Percentiles rank a stretch among this genome's conserved stretches.
These are phyloP conservation scores for Lutjanus argentimaculatus DNA, from an alignment of 2,797 vertebrate genomes.

Conservation along the genomic window DNA sequence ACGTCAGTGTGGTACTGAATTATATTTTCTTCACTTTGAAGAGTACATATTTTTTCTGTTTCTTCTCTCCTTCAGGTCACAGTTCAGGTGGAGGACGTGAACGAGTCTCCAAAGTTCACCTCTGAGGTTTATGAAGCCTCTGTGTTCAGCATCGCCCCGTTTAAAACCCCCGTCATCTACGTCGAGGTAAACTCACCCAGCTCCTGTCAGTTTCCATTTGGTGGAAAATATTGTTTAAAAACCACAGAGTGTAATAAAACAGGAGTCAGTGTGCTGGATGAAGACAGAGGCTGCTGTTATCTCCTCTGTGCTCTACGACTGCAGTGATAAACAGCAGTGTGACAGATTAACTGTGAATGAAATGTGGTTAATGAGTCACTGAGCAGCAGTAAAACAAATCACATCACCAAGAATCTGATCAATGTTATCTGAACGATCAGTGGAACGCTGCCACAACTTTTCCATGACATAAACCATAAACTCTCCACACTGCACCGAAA, in stretches of 20 bases:
- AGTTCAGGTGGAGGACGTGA: conserved; percentile 83
- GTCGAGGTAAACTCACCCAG: conserved; percentile 80
- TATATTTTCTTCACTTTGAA: background rate
- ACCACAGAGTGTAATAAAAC: background rate
- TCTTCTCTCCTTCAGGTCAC: conserved; percentile 76
- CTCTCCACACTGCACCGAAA: background rate
- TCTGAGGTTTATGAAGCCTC: conserved; percentile 64
- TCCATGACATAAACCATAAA: background rate
- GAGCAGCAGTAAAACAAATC: conserved; percentile 4
- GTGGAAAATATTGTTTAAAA: background rate
- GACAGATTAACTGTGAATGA: background rate
- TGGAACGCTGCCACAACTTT: background rate
- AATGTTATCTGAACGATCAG: background rate
- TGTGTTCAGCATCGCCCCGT: conserved; percentile 79
- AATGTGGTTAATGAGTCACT: conserved; percentile 8
- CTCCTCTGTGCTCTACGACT: background rate
- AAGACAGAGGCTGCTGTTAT: background rate
- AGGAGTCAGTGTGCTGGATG: background rate
- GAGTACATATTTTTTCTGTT: background rate
- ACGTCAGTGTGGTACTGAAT: too few relatives aligned
- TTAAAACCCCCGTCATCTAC: conserved; percentile 76
- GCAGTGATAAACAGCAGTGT: background rate
- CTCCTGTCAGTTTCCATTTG: background rate
- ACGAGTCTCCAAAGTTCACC: conserved; percentile 82
- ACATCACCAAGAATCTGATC: background rate